A percentile compares a stretch with the other conserved stretches of the same genome.
phyloP scores from a whole-genome alignment of 92 coral and sea anemone genomes.

The Epizoanthus illoricatus region DNA sequence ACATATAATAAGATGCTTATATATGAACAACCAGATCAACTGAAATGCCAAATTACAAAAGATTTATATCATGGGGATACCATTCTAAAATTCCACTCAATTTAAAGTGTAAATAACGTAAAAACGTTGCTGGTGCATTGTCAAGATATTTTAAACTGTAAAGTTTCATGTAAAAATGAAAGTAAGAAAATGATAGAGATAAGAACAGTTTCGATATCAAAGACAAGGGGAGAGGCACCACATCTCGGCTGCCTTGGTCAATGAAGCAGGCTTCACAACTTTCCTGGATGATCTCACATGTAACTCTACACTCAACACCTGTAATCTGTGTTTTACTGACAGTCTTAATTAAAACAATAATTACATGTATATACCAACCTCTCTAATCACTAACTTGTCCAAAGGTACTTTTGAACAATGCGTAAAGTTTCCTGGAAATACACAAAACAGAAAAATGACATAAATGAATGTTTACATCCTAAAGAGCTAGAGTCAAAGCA shows the following conservation, averaged over 20 bases:
- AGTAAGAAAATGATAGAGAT: no score
- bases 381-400: constrained; percentile 75
- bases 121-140: no score
- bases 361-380: constrained; percentile 69
- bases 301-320: background rate
- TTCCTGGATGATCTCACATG: background rate
- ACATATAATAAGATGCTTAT: no score
- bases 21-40: no score
- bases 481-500: no score
- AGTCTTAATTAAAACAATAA: background rate
- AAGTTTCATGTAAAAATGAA: no score
- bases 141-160: no score
- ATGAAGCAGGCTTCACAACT: no score
- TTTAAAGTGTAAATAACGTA: no score
- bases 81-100: no score
- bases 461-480: background rate
- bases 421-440: constrained; percentile 64
- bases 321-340: background rate
- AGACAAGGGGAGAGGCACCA: background rate
- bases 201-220: background rate
- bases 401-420: constrained; percentile 84
- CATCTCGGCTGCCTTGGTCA: background rate
- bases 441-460: background rate
- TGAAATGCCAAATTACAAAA: no score
- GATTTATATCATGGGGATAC: no score